These are phyloP conservation scores for Megaleporinus macrocephalus DNA, from an alignment of 2,113 vertebrate genomes.

Conservation along the genomic window DNA sequence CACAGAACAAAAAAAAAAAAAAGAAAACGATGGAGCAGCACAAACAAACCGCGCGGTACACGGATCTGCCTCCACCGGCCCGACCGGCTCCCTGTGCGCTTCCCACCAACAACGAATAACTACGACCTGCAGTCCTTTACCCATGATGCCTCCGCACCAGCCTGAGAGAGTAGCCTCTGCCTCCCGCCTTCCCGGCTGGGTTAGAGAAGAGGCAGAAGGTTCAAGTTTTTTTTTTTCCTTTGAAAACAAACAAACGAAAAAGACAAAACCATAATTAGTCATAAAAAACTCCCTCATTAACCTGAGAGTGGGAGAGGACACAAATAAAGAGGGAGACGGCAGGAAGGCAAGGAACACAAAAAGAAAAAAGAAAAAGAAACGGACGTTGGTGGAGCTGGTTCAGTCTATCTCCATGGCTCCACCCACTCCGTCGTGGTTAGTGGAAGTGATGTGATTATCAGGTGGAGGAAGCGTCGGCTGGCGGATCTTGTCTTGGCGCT, in stretches of 20 bases:
- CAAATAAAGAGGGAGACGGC: constrained; percentile 31
- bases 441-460: constrained; percentile 57
- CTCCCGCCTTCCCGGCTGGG: constrained; percentile 38
- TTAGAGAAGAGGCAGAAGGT: constrained; percentile 54
- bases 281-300: constrained; percentile 34
- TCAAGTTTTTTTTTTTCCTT: constrained; percentile 63
- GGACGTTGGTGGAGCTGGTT: constrained; percentile 19
- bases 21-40: neutral
- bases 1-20: neutral
- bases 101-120: neutral
- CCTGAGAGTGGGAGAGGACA: constrained; percentile 37
- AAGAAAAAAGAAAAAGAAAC: neutral
- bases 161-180: constrained; percentile 61
- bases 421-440: constrained; percentile 44
- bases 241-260: constrained; percentile 35
- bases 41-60: neutral
- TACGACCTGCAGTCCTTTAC: constrained; percentile 12
- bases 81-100: constrained; percentile 30
- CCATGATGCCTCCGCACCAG: constrained; percentile 53
- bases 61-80: neutral
- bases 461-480: constrained; percentile 67
- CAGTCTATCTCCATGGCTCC: constrained; percentile 73
- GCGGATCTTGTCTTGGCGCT: constrained; percentile 83
- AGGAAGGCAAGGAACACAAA: constrained; percentile 11
- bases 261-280: constrained; percentile 3